Base-by-base conservation (phyloP, 2,113 vertebrate genomes). In the Forbesichthys agassizii region DNA sequence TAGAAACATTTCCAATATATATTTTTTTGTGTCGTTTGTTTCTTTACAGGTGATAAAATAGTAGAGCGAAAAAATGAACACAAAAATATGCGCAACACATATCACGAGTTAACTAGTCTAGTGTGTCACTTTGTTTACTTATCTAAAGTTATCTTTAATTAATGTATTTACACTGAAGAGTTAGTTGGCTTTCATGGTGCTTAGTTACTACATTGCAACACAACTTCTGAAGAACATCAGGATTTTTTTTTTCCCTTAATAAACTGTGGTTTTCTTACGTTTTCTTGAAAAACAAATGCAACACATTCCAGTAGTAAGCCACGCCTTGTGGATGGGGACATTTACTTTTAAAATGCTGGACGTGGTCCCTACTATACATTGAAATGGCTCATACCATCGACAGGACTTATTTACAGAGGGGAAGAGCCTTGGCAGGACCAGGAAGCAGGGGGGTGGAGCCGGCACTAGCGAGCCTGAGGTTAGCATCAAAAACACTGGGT, bases 221-320 rank as follows among this genome's bases (percentile, higher is more conserved):
- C 89, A 88, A 89, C 82, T 79, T 73, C 75, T 87, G 80, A 89
- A 88, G 86, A 89, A 89, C 89, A 89, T 89, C 81, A 79, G 68
- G 74, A 78, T 86, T 82, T 71, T 61, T 51, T 66, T 74, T 78
- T 68, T 60, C 66, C 83, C 80, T 79, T 81, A 71, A 77, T 33
- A 64, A 33, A 65, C 52, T 66, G 77, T 78, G 68, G 54, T 89
- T 90, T 91, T 88, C 72, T 80, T 69, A 68, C 46, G 64, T 90
- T 86, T 92, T 90, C 78, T 86, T 88, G 84, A 86, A 90, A 91
- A 90, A 90, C 88, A 92, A 91, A 90, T 85, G 90, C 85, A 92
- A 91, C 90, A 94, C 92, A 93, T 93, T 93, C 92, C 92, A 94
- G 92, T 92, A 91, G 84, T 87, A 87, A 90, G 91, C 91, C 88